A percentile compares a stretch with the other conserved stretches of the same genome.
These are phyloP conservation scores for Heliopora coerulea DNA, from an alignment of 92 coral and sea anemone species.

Conservation along the genomic window DNA sequence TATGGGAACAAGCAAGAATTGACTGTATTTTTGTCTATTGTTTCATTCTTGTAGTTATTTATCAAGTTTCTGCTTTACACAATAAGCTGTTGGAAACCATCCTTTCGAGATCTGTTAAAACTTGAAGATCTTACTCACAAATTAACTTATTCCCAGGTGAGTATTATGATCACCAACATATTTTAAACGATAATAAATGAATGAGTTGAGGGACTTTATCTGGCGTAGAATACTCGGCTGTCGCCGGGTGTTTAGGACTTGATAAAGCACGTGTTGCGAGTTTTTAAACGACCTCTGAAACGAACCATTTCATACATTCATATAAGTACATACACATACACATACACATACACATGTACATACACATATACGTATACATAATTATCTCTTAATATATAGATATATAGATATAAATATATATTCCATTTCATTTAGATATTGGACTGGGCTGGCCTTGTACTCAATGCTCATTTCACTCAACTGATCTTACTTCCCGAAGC, in stretches of 20 bases:
- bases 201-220: too few relatives aligned
- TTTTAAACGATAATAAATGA: too few relatives aligned
- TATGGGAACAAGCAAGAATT: neutral
- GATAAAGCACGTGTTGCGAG: too few relatives aligned
- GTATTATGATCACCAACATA: too few relatives aligned
- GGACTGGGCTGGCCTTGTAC: conserved; percentile 84
- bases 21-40: neutral
- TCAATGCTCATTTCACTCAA: conserved; percentile 83
- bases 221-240: too few relatives aligned
- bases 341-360: too few relatives aligned
- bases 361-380: too few relatives aligned
- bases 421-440: conserved; percentile 56
- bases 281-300: too few relatives aligned
- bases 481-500: conserved; percentile 76
- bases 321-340: too few relatives aligned
- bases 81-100: conserved; percentile 21
- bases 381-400: too few relatives aligned
- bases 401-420: neutral
- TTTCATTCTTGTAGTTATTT: conserved; percentile 45
- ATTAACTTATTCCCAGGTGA: neutral
- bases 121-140: neutral
- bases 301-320: too few relatives aligned
- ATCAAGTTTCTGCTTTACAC: conserved; percentile 59
- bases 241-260: too few relatives aligned
- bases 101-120: neutral